Percentiles rank a stretch among this genome's conserved stretches.
Conservation (phyloP, 2,113 vertebrate species). For the Megalops atlanticus region DNA sequence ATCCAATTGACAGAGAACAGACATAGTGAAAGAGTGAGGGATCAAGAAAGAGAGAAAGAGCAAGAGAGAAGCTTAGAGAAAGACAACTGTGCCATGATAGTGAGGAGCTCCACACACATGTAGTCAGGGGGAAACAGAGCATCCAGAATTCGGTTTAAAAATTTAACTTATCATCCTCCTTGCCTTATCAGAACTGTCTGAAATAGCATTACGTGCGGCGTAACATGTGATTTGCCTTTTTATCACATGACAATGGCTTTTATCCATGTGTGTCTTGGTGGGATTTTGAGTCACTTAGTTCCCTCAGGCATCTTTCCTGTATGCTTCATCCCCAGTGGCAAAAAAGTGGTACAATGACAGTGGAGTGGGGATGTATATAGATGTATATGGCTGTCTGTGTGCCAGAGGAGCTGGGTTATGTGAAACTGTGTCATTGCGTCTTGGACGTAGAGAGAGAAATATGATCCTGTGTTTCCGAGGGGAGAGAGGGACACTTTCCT, state of each 20-base stretch:
- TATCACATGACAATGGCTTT: slow-evolving; percentile 50
- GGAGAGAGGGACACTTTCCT: slow-evolving; percentile 76
- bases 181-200: slow-evolving; percentile 26
- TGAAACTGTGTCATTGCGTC: slow-evolving; percentile 82
- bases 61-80: neutral
- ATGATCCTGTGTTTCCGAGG: slow-evolving; percentile 73
- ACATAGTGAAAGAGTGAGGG: neutral
- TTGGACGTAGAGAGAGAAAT: slow-evolving; percentile 79
- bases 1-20: neutral
- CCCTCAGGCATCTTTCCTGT: slow-evolving; percentile 40
- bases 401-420: slow-evolving; percentile 67
- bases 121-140: slow-evolving; percentile 28
- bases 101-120: neutral
- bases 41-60: slow-evolving; percentile 16
- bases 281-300: slow-evolving; percentile 46
- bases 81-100: slow-evolving; percentile 15
- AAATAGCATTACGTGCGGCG: slow-evolving; percentile 41
- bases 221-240: slow-evolving; percentile 44
- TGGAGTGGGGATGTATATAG: slow-evolving; percentile 54
- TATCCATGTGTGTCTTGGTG: slow-evolving; percentile 53
- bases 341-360: slow-evolving; percentile 64
- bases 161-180: slow-evolving; percentile 29
- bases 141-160: slow-evolving; percentile 21
- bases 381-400: slow-evolving; percentile 57
- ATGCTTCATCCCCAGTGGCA: slow-evolving; percentile 41